These are phyloP conservation scores for Sphaerophoria taeniata DNA, from an alignment of 2,888 invertebrate genomes.

Conservation along the genomic window DNA sequence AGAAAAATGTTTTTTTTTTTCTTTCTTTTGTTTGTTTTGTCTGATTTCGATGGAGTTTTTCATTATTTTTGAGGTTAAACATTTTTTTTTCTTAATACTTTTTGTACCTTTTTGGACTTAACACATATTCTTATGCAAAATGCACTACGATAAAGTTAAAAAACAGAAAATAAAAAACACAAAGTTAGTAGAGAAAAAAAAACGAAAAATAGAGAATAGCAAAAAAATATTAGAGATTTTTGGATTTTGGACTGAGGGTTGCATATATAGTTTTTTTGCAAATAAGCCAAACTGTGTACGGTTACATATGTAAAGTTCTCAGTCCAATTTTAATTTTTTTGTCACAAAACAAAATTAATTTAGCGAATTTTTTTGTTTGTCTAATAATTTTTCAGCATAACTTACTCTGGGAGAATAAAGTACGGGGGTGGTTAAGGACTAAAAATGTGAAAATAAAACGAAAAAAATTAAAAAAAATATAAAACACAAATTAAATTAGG, in stretches of 20 bases:
- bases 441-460: constrained; percentile 64
- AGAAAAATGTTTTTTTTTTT: constrained; percentile 77
- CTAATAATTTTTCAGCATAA: constrained; percentile 62
- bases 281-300: constrained; percentile 17
- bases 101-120: constrained; percentile 60
- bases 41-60: constrained; percentile 70
- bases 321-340: constrained; percentile 26
- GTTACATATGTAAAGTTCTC: constrained; percentile 14
- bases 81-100: constrained; percentile 61
- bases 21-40: constrained; percentile 61
- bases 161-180: constrained; percentile 35
- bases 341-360: constrained; percentile 23
- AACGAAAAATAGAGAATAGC: not conserved
- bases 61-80: constrained; percentile 52
- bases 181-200: constrained; percentile 41
- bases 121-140: constrained; percentile 53
- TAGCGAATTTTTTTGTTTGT: constrained; percentile 24
- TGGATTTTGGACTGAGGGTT: constrained; percentile 23
- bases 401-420: constrained; percentile 74
- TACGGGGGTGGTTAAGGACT: constrained; percentile 70
- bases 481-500: constrained; percentile 69
- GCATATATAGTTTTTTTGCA: constrained; percentile 30
- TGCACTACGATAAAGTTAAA: constrained; percentile 56
- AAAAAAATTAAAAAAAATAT: constrained; percentile 63
- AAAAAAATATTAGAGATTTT: constrained; percentile 24